These are phyloP conservation scores for Eptesicus fuscus DNA, from an alignment of 2,113 vertebrate genomes.

Conservation along the genomic window DNA sequence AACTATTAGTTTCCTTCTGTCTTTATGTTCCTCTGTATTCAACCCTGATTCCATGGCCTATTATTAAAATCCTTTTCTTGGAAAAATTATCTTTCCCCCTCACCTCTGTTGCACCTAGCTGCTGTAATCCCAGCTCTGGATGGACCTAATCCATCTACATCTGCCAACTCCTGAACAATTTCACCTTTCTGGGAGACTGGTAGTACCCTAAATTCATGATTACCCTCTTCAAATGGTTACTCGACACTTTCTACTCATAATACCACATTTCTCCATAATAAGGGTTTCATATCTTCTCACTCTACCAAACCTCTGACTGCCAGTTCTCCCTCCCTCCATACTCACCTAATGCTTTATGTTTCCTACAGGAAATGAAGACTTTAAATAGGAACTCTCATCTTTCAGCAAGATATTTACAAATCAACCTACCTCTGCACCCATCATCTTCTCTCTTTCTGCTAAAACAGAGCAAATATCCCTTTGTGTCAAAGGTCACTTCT, in stretches of 20 bases:
- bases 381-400: background rate
- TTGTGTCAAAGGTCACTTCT: background rate
- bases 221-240: background rate
- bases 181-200: background rate
- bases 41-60: background rate
- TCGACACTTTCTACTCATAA: background rate
- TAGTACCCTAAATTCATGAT: background rate
- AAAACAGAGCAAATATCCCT: background rate
- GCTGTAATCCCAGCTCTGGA: background rate
- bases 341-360: background rate
- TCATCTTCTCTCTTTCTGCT: background rate
- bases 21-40: background rate
- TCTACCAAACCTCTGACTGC: background rate
- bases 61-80: background rate
- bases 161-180: background rate
- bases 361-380: background rate
- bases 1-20: background rate
- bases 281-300: background rate
- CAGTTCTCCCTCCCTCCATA: background rate
- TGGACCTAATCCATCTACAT: background rate
- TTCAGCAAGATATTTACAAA: background rate
- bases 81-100: conserved; percentile 15
- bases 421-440: background rate
- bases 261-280: background rate
- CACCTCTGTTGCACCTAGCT: background rate